Conservation (phyloP, 2,113 vertebrate genomes). For the Corythornis cristatus region DNA sequence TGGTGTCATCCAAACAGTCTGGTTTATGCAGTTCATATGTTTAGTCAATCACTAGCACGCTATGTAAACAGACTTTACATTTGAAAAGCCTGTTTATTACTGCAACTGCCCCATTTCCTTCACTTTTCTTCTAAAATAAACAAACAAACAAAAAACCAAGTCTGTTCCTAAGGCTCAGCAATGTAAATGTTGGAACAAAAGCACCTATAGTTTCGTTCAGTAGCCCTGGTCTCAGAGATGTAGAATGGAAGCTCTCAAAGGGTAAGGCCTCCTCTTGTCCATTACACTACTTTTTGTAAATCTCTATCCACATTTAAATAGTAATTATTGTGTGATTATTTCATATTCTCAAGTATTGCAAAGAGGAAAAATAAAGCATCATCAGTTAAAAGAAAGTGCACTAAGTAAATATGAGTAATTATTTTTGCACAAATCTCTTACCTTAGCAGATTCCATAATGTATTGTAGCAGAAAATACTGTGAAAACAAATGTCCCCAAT, state of each 20-base stretch:
- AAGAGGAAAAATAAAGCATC: constrained; percentile 10
- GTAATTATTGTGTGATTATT: neutral
- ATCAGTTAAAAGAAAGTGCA: neutral
- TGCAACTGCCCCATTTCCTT: neutral
- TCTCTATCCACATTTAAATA: neutral
- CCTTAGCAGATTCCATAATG: neutral
- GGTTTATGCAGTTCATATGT: neutral
- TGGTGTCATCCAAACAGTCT: neutral
- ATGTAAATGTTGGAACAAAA: neutral
- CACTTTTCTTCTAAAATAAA: neutral
- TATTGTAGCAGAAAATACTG: neutral
- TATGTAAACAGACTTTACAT: neutral
- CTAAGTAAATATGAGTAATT: neutral
- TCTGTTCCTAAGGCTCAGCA: neutral
- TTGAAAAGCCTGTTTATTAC: neutral
- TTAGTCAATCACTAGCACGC: neutral
- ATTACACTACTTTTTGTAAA: neutral
- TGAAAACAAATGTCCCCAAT: neutral
- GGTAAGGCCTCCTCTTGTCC: neutral
- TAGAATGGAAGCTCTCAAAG: neutral
- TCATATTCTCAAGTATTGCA: neutral
- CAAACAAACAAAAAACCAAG: neutral
- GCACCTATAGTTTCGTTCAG: neutral
- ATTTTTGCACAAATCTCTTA: neutral
- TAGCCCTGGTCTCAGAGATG: neutral